phyloP scores from a whole-genome alignment of 2,888 invertebrate genomes.

The Perizoma affinitatum region DNA sequence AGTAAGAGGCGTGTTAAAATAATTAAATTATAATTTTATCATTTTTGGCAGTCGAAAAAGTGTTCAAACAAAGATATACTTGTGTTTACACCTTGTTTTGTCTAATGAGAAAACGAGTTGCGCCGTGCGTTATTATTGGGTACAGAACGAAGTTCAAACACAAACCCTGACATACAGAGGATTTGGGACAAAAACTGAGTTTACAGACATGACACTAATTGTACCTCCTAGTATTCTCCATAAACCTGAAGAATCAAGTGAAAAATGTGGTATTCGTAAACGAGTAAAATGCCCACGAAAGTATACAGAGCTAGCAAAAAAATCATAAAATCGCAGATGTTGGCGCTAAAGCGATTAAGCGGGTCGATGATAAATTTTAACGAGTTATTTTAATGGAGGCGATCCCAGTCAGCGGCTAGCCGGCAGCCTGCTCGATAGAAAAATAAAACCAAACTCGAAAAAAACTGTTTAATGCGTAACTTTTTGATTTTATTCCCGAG shows the following conservation, averaged over 20 bases:
- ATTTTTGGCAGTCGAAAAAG: too few relatives aligned
- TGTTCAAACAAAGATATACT: not conserved
- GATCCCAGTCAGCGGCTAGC: constrained; percentile 81
- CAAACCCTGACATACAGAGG: too few relatives aligned
- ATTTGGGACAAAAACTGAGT: too few relatives aligned
- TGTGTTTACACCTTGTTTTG: not conserved
- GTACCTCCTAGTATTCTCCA: too few relatives aligned
- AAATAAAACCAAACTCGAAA: constrained; percentile 79
- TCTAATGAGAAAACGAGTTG: too few relatives aligned
- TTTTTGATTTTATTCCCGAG: constrained; percentile 59
- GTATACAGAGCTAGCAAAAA: constrained; percentile 81
- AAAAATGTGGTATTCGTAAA: constrained; percentile 59
- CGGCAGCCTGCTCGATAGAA: constrained; percentile 79
- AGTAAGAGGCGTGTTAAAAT: constrained; percentile 55
- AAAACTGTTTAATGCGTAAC: constrained; percentile 69
- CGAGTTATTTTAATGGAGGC: constrained; percentile 84
- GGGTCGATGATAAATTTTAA: constrained; percentile 84
- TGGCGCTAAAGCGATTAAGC: constrained; percentile 84
- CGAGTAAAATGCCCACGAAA: constrained; percentile 79
- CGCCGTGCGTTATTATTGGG: too few relatives aligned
- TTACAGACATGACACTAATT: too few relatives aligned
- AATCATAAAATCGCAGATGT: constrained; percentile 84
- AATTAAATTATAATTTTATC: constrained; percentile 55
- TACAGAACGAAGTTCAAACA: too few relatives aligned
- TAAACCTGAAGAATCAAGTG: too few relatives aligned